Conservation (phyloP, 2,888 invertebrate species). For the Panorpa germanica region DNA sequence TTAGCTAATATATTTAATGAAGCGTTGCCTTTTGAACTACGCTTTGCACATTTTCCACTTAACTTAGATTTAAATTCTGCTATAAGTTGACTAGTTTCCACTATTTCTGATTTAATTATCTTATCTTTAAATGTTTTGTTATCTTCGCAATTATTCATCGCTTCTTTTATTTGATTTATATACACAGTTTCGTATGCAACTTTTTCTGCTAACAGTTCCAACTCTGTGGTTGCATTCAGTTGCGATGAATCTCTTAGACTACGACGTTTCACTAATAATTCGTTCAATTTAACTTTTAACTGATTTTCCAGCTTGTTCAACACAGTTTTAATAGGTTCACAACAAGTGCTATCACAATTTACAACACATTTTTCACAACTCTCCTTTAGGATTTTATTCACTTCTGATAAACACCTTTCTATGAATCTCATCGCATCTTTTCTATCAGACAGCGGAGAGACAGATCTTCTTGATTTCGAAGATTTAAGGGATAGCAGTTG, state of each 20-base stretch:
- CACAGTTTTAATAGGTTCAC: slow-evolving; percentile 31
- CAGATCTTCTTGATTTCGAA: slow-evolving; percentile 38
- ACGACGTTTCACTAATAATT: slow-evolving; percentile 46
- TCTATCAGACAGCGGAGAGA: slow-evolving; percentile 44
- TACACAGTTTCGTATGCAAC: slow-evolving; percentile 63
- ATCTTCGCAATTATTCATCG: slow-evolving; percentile 35
- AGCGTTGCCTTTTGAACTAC: slow-evolving; percentile 21
- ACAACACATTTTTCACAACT: slow-evolving; percentile 37
- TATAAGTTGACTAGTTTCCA: slow-evolving; percentile 60
- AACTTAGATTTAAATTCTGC: slow-evolving; percentile 48
- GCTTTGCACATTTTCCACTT: slow-evolving; percentile 29
- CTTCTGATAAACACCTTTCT: slow-evolving; percentile 42
- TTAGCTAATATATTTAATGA: slow-evolving; percentile 52
- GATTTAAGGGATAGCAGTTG: slow-evolving; percentile 42
- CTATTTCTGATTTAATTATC: slow-evolving; percentile 45
- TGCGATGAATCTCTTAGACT: slow-evolving; percentile 44
- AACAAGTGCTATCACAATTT: slow-evolving; percentile 17
- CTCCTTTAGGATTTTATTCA: slow-evolving; percentile 37
- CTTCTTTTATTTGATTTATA: slow-evolving; percentile 46
- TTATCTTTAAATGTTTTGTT: slow-evolving; percentile 35
- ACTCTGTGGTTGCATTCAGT: slow-evolving; percentile 43
- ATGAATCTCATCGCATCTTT: slow-evolving; percentile 40
- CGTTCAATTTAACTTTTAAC: slow-evolving; percentile 44
- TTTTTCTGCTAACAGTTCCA: slow-evolving; percentile 58
- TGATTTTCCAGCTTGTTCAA: slow-evolving; percentile 46